These are phyloP conservation scores for Lytechinus pictus DNA, from an alignment of 35 echinoderm and acorn worm genomes.

Conservation along the genomic window DNA sequence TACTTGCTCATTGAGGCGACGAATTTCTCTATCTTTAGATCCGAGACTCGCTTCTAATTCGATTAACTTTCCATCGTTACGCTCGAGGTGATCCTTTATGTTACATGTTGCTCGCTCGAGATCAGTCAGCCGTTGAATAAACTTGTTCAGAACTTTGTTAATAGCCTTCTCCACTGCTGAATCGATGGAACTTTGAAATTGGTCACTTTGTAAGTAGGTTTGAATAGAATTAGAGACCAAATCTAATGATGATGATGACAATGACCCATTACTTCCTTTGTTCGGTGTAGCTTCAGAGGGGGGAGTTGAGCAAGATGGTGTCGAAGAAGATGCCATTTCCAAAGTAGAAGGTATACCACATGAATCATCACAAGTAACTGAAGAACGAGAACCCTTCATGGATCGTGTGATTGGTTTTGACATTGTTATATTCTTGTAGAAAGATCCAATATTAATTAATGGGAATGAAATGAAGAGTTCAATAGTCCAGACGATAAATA, in stretches of 20 bases:
- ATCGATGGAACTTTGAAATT: background rate
- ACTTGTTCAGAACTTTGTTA: background rate
- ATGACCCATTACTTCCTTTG: too few species aligned
- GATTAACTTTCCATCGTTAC: background rate
- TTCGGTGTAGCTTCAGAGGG: background rate
- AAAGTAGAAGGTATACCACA: background rate
- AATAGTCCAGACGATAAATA: too few species aligned
- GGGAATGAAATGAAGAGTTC: too few species aligned
- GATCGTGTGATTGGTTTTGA: background rate
- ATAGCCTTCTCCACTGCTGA: background rate
- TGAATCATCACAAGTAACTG: background rate
- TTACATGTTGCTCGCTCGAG: background rate
- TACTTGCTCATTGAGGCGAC: too few species aligned
- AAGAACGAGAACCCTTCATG: background rate
- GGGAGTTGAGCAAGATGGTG: background rate
- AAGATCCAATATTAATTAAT: background rate
- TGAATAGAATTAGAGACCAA: background rate
- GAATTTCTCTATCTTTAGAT: too few species aligned
- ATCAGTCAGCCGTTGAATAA: background rate
- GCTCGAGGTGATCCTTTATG: background rate
- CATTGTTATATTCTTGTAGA: background rate
- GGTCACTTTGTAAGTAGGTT: background rate
- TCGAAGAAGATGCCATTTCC: background rate
- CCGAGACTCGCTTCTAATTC: too few species aligned
- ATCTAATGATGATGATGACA: background rate